Conservation (phyloP, 2,797 vertebrate species). For the Enteromius anoplus region DNA sequence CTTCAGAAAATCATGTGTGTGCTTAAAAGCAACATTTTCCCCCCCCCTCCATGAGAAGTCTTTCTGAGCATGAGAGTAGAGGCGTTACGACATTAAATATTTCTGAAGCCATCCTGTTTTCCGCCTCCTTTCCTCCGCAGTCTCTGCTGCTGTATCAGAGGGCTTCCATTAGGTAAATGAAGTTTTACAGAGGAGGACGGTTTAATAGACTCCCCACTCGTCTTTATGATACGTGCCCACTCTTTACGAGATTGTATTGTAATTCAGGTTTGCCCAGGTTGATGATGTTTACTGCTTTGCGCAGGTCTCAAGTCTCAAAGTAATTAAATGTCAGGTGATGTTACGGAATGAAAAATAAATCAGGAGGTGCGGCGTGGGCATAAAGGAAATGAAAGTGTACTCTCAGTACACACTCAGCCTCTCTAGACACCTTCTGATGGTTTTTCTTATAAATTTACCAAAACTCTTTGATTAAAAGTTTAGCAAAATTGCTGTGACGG, state of each 20-base stretch:
- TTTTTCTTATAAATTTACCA: slow-evolving; percentile 11
- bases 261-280: slow-evolving; percentile 44
- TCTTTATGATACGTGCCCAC: slow-evolving; percentile 65
- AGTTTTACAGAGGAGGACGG: slow-evolving; percentile 63
- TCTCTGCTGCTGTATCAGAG: slow-evolving; percentile 5
- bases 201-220: slow-evolving; percentile 69
- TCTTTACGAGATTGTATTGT: slow-evolving; percentile 60
- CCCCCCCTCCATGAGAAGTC: not conserved
- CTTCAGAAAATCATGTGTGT: not conserved
- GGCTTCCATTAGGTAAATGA: slow-evolving; percentile 69
- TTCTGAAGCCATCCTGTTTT: slow-evolving; percentile 23
- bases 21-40: slow-evolving; percentile 3
- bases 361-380: not conserved
- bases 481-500: not conserved
- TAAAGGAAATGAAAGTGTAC: slow-evolving; percentile 26
- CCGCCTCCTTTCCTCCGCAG: not conserved
- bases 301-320: slow-evolving; percentile 28
- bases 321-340: slow-evolving; percentile 60
- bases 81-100: slow-evolving; percentile 5
- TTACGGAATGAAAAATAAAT: slow-evolving; percentile 53
- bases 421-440: not conserved
- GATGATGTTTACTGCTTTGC: slow-evolving; percentile 38
- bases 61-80: slow-evolving; percentile 10
- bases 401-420: slow-evolving; percentile 18
- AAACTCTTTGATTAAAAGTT: slow-evolving; percentile 29